Percentiles rank a stretch among this genome's conserved stretches.
Evolutionary conservation across 2,797 vertebrate species (phyloP).

Genomic region (Yasuhikotakia modesta): DNA sequence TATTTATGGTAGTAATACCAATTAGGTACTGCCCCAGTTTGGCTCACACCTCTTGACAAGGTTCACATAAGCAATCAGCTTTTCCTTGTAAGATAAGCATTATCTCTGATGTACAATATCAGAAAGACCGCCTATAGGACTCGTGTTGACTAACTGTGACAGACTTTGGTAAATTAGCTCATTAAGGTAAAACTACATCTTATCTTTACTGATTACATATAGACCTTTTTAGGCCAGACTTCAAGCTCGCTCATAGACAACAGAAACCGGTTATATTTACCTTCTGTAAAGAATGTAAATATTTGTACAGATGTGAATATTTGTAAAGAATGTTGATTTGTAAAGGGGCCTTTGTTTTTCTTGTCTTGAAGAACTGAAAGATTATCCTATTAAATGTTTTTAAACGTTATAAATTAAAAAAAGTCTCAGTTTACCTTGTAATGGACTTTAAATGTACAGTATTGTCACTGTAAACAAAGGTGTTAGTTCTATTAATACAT

Average conservation of each 20-base stretch:
- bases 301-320: too few relatives aligned
- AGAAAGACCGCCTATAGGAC: background rate
- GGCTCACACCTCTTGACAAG: background rate
- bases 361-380: background rate
- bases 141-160: constrained; percentile 13
- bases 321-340: too few relatives aligned
- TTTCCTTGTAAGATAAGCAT: constrained; percentile 17
- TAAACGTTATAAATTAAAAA: too few relatives aligned
- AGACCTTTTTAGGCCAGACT: too few relatives aligned
- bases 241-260: background rate
- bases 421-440: background rate
- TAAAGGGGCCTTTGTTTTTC: background rate
- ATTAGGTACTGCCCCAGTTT: too few relatives aligned
- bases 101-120: constrained; percentile 9
- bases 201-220: too few relatives aligned
- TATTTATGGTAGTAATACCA: too few relatives aligned
- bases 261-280: background rate
- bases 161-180: constrained; percentile 10
- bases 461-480: background rate
- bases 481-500: background rate
- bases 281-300: background rate
- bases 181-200: background rate
- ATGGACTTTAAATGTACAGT: background rate
- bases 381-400: too few relatives aligned
- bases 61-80: background rate